Base-by-base conservation (phyloP, 37 sponge, comb jelly and placozoan species). In the Aplysina aerophoba region DNA sequence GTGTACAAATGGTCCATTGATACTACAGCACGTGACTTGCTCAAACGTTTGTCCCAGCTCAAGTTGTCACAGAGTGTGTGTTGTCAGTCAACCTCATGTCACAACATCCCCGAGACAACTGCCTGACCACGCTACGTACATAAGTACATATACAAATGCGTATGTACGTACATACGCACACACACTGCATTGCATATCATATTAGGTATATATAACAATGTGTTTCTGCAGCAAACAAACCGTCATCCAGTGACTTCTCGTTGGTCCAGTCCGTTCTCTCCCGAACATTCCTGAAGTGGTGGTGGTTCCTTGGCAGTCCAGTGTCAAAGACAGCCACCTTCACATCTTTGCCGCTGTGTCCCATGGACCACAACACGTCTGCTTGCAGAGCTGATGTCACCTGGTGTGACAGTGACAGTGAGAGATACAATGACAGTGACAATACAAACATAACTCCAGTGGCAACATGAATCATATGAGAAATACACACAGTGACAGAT, bases 261-360 rank as follows among this genome's bases (percentile, higher is more conserved):
- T 97, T 94, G 37, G 99, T 99, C 94, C 98, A 99, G 87, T 99
- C 93, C 0, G 94, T 91, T 25, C 96, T 83, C 22, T 99, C 97
- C 27, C 55, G 61, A 14, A 99, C 74, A n/a, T 84, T 59, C 12
- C 87, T 79, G 89, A 99, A 99, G 88, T 99, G 99, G 54, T 92
- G 94, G 78, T 99, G 99, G 72, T 88, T 87, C 38, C 73, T 75
- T 15, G 93, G 85, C 24, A 99, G 89, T 11, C 99, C 99, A 1
- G 99, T 99, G 82, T 99, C 99, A 88, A 99, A 97, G 34, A 99
- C 88, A 59, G 99, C 99, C n/a, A 99, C 96, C 74, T 86, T 86
- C 21, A 90, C 50, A 1, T 74, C 81, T 33, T 86, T 71, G 0
- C 86, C 96, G 3, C 89, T 95, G 60, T 91, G 83, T 0, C 98